A percentile compares a stretch with the other conserved stretches of the same genome.
Evolutionary conservation across 2,113 vertebrate genomes (phyloP).

Genomic region (Oryzias javanicus): DNA sequence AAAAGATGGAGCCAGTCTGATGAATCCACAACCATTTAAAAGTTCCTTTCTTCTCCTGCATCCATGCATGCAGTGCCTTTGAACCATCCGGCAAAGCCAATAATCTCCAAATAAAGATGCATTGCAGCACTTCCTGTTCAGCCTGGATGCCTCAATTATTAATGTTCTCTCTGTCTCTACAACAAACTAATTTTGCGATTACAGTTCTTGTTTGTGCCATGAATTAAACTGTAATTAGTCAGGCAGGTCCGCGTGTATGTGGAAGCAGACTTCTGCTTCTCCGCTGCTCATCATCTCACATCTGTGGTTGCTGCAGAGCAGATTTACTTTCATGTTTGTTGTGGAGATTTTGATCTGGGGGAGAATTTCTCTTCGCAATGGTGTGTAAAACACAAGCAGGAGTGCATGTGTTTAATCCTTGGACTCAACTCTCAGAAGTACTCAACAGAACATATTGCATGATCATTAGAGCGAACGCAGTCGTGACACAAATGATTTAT

Average conservation of each 20-base stretch:
- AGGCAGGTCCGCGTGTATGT: slow-evolving; percentile 4
- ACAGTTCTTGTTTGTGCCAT: slow-evolving; percentile 43
- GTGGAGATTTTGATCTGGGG: slow-evolving; percentile 17
- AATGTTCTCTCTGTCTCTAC: slow-evolving; percentile 28
- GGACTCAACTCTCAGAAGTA: neutral
- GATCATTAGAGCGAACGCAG: no score
- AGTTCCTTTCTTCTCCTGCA: slow-evolving; percentile 18
- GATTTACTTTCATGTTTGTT: slow-evolving; percentile 29
- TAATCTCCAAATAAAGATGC: slow-evolving; percentile 33
- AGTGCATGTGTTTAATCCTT: neutral
- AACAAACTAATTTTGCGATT: slow-evolving; percentile 40
- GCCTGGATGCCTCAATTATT: slow-evolving; percentile 38
- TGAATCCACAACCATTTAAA: slow-evolving; percentile 13
- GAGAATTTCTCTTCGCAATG: slow-evolving; percentile 24
- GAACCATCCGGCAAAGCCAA: slow-evolving; percentile 33
- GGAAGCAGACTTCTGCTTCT: slow-evolving; percentile 40
- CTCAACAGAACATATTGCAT: no score
- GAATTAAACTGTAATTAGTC: slow-evolving; percentile 44
- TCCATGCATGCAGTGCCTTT: slow-evolving; percentile 16
- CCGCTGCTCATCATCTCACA: slow-evolving; percentile 40
- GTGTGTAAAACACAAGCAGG: neutral
- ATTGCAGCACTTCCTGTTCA: slow-evolving; percentile 31
- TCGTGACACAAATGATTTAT: no score
- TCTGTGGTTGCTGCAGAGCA: slow-evolving; percentile 34
- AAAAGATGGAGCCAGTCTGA: slow-evolving; percentile 7